Evolutionary conservation across 2,797 vertebrate species (phyloP).

Genomic region (Crotalus adamanteus): DNA sequence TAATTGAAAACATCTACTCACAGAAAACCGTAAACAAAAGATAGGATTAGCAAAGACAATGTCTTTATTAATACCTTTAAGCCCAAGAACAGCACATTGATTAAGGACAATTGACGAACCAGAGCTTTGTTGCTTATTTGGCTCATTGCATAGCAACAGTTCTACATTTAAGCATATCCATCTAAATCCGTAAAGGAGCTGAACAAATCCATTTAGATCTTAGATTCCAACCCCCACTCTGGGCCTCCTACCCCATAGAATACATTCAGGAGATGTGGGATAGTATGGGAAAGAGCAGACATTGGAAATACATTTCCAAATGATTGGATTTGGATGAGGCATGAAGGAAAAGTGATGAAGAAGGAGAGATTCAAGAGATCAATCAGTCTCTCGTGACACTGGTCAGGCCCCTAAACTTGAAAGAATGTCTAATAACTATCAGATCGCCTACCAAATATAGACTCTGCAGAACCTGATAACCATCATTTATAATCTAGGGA

Average conservation of each 20-base stretch:
- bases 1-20: neutral
- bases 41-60: neutral
- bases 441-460: neutral
- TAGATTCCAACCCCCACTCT: neutral
- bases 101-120: neutral
- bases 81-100: neutral
- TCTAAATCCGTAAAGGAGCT: neutral
- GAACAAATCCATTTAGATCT: constrained; percentile 16
- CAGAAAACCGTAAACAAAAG: neutral
- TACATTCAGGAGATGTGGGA: neutral
- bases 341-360: neutral
- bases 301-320: neutral
- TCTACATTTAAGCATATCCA: neutral
- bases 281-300: no score
- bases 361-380: neutral
- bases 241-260: neutral
- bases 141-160: neutral
- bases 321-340: neutral
- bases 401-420: neutral
- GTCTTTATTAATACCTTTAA: neutral
- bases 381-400: neutral
- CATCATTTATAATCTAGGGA: neutral
- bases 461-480: neutral
- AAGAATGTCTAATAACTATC: neutral
- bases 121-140: neutral